Conservation (phyloP, 2,797 vertebrate species). For the Etheostoma nigrum region DNA sequence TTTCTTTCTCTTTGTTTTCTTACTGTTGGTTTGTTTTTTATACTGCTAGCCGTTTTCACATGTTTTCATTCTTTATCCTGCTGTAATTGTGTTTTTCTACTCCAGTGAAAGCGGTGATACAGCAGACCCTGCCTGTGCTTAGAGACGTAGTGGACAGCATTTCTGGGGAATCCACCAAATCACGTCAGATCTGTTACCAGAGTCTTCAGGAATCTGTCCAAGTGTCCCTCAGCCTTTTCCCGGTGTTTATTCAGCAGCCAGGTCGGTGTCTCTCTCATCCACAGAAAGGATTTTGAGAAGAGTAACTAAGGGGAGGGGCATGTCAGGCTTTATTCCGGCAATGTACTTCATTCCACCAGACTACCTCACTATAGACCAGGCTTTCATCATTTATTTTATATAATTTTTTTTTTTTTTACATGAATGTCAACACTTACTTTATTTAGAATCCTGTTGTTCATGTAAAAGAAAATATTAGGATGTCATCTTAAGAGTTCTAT, state of each 20-base stretch:
- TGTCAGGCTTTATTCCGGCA: too few species aligned
- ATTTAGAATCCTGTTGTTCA: not conserved
- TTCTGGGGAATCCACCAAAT: conserved; percentile 96
- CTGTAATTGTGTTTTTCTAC: not conserved
- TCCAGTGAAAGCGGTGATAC: conserved; percentile 92
- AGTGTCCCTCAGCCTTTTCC: conserved; percentile 95
- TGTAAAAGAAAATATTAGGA: not conserved
- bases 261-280: conserved; percentile 82
- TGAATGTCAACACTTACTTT: not conserved
- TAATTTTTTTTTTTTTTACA: too few species aligned
- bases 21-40: not conserved
- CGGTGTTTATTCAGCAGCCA: conserved; percentile 96
- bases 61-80: not conserved
- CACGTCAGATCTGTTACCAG: conserved; percentile 98
- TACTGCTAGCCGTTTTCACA: not conserved
- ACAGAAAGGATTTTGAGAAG: too few species aligned
- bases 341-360: too few species aligned
- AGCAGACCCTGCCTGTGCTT: conserved; percentile 93
- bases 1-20: not conserved
- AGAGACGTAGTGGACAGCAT: conserved; percentile 95
- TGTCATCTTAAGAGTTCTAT: not conserved
- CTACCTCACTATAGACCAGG: not conserved
- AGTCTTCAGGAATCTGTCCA: conserved; percentile 98
- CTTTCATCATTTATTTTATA: not conserved
- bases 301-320: too few species aligned